Percentiles rank a stretch among this genome's conserved stretches.
phyloP scores from a whole-genome alignment of 2,888 invertebrate species.

The Teinopalpus imperialis region DNA sequence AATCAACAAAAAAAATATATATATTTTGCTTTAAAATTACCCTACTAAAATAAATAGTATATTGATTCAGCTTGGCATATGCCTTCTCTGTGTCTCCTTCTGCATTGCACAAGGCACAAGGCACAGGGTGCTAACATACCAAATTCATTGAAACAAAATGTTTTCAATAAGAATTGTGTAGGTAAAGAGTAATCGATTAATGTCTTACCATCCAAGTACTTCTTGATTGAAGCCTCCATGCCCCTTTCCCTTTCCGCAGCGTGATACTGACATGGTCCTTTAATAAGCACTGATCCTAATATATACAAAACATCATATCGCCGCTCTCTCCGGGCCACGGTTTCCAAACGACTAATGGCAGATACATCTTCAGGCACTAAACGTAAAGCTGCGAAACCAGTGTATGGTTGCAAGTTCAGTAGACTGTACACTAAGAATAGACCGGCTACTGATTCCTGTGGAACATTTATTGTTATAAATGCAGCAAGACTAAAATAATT shows the following conservation, averaged over 20 bases:
- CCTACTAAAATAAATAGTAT: no score
- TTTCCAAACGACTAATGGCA: constrained; percentile 45
- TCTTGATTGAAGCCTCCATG: constrained; percentile 51
- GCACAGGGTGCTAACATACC: neutral
- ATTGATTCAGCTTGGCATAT: no score
- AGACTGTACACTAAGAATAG: constrained; percentile 63
- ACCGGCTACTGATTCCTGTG: constrained; percentile 58
- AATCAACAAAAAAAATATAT: no score
- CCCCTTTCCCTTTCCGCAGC: constrained; percentile 51
- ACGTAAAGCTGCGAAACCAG: constrained; percentile 49
- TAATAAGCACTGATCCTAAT: constrained; percentile 50
- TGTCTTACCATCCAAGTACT: constrained; percentile 62
- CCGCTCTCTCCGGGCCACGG: constrained; percentile 44
- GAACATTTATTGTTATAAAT: neutral
- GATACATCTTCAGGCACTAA: constrained; percentile 53
- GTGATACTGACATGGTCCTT: constrained; percentile 52
- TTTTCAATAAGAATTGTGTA: neutral
- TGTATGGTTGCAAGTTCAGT: constrained; percentile 56
- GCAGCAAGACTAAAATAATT: no score
- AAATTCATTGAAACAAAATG: neutral
- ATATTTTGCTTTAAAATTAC: no score
- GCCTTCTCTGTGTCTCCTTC: no score
- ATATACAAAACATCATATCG: constrained; percentile 59
- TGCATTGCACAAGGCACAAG: no score
- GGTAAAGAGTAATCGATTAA: neutral